Conservation (phyloP, 2,113 vertebrate species). For the Syngnathus typhle region DNA sequence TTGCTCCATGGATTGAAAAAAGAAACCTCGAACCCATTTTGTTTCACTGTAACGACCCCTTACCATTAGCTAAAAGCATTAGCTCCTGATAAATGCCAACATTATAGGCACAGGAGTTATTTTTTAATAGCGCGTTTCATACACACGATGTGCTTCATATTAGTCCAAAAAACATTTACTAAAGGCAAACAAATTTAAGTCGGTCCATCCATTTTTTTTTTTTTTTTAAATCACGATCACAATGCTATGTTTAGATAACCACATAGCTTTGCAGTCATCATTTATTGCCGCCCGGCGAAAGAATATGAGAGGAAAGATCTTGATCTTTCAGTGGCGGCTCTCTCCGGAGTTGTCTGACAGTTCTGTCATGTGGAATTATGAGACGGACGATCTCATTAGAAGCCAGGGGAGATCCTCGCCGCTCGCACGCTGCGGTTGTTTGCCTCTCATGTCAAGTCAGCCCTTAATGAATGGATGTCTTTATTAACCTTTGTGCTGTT, state of each 20-base stretch:
- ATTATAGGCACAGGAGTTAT: no score
- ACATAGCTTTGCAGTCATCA: background rate
- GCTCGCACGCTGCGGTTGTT: background rate
- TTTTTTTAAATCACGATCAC: no score
- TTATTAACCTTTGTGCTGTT: slow-evolving; percentile 3
- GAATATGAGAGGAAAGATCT: background rate
- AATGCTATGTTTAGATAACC: background rate
- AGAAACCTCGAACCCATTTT: background rate
- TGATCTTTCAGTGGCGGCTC: background rate
- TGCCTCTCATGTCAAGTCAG: background rate
- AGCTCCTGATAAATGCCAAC: background rate
- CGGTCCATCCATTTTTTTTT: no score
- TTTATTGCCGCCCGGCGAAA: background rate
- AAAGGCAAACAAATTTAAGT: no score
- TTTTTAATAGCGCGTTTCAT: no score
- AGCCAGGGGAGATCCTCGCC: background rate
- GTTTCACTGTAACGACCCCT: background rate
- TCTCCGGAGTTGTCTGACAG: slow-evolving; percentile 2
- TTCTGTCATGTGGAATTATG: slow-evolving; percentile 1
- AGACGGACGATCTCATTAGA: background rate
- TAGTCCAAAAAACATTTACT: no score
- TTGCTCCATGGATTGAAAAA: background rate
- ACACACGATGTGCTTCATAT: no score
- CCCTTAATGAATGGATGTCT: background rate
- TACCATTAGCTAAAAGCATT: background rate